Evolutionary conservation across 2,113 vertebrate species (phyloP).

Genomic region (Aldabrachelys gigantea): DNA sequence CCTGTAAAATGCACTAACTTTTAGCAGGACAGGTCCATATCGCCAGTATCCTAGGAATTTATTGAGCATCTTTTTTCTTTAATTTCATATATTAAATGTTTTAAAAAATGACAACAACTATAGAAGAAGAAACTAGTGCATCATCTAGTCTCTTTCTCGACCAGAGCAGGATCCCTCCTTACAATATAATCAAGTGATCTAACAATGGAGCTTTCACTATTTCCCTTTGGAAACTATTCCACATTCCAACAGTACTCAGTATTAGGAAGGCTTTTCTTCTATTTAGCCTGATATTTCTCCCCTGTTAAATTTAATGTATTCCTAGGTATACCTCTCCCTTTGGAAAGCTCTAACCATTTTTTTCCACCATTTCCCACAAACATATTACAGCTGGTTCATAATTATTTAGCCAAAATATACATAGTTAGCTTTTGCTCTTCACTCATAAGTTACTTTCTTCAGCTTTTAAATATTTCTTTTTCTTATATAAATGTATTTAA

Average conservation of each 20-base stretch:
- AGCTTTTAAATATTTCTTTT: not conserved
- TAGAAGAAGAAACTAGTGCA: not conserved
- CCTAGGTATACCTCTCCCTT: not conserved
- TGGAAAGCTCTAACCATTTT: no score
- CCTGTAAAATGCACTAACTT: not conserved
- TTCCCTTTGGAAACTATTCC: not conserved
- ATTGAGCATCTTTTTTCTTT: accelerated
- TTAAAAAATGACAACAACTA: not conserved
- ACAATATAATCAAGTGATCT: not conserved
- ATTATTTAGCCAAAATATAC: not conserved
- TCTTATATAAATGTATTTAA: not conserved
- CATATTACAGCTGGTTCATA: not conserved
- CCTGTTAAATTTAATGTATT: not conserved
- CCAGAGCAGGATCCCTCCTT: not conserved
- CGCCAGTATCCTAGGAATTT: not conserved
- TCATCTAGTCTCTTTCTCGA: not conserved
- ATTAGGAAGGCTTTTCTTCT: not conserved
- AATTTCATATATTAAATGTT: constrained; percentile 8
- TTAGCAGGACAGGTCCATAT: not conserved
- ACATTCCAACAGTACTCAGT: not conserved
- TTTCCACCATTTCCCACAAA: not conserved
- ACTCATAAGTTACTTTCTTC: not conserved
- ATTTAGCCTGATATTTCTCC: not conserved
- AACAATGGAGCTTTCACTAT: not conserved
- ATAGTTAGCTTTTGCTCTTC: not conserved